These are phyloP conservation scores for Tipula vernalis DNA, from an alignment of 2,888 invertebrate species.

Conservation along the genomic window DNA sequence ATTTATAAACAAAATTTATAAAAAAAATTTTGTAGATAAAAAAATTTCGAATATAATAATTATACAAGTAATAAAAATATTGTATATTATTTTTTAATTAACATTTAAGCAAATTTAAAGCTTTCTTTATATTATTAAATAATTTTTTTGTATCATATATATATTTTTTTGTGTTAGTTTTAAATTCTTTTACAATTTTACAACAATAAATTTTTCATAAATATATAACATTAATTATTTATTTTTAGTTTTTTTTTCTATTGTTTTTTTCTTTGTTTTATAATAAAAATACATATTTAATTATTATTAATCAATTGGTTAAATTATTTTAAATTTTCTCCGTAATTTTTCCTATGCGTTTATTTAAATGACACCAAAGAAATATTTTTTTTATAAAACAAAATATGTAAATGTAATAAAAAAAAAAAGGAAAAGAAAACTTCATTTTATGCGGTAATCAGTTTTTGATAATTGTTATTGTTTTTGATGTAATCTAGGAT, in stretches of 20 bases:
- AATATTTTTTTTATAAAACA: neutral
- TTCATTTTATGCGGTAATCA: neutral
- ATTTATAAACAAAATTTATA: neutral
- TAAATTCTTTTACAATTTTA: neutral
- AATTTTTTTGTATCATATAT: neutral
- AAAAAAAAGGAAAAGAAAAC: neutral
- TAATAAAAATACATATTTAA: neutral
- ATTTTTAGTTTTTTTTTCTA: neutral
- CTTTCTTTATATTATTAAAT: neutral
- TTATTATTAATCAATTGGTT: neutral
- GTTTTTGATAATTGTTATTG: neutral
- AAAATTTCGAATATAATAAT: neutral
- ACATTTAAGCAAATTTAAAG: conserved; percentile 4
- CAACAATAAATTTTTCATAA: neutral
- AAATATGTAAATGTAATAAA: neutral
- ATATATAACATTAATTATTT: neutral
- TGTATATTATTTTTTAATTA: neutral
- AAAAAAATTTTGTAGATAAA: neutral
- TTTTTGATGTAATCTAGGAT: neutral
- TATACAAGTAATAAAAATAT: neutral
- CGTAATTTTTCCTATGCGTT: neutral
- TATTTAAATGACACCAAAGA: neutral
- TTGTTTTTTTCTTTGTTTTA: neutral
- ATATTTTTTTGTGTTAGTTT: neutral
- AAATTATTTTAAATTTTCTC: neutral